phyloP scores from a whole-genome alignment of 53 echinoderm and acorn worm genomes.

The Luidia sarsii region DNA sequence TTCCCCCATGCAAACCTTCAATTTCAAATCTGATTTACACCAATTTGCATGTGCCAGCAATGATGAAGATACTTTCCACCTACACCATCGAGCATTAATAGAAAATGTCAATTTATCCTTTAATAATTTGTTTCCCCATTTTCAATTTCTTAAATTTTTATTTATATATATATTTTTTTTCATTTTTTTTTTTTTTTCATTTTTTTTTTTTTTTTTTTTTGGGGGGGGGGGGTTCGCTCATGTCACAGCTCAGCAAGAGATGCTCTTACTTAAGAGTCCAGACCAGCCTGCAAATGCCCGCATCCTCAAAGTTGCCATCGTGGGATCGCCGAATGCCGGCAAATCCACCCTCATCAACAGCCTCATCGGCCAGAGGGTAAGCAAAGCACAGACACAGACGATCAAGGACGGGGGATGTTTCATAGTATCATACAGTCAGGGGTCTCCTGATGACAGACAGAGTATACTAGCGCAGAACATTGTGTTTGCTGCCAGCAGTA shows the following conservation, averaged over 20 bases:
- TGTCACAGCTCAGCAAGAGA: constrained; percentile 77
- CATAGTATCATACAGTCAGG: too few species aligned
- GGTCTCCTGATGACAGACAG: too few species aligned
- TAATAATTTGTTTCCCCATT: background rate
- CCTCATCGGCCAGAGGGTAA: constrained; percentile 90
- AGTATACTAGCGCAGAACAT: too few species aligned
- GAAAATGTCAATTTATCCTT: background rate
- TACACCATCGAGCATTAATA: background rate
- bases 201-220: background rate
- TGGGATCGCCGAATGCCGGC: constrained; percentile 94
- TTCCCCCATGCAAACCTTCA: too few species aligned
- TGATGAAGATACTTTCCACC: background rate
- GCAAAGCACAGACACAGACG: too few species aligned
- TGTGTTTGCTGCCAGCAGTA: too few species aligned
- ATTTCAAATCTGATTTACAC: too few species aligned
- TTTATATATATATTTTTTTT: background rate
- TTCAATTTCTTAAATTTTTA: too few species aligned
- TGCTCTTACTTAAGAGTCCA: constrained; percentile 70
- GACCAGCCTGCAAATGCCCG: constrained; percentile 75
- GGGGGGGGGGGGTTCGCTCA: background rate
- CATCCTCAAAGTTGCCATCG: constrained; percentile 79
- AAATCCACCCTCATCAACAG: constrained; percentile 92
- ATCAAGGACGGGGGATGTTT: too few species aligned
- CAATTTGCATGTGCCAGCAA: too few species aligned
- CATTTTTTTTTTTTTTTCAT: background rate